Conservation (phyloP, 2,113 vertebrate genomes). For the Setophaga kirtlandii region DNA sequence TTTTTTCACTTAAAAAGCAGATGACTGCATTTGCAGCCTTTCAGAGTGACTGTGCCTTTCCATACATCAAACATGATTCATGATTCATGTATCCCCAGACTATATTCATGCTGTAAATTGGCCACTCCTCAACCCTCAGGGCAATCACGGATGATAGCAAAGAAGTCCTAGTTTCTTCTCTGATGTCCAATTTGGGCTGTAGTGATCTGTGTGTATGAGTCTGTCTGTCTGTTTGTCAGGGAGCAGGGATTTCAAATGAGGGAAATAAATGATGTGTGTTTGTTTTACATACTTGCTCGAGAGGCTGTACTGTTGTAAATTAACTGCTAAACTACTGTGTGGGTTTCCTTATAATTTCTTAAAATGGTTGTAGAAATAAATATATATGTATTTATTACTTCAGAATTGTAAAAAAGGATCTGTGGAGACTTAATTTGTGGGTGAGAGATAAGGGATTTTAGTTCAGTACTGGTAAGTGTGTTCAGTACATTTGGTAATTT, state of each 20-base stretch:
- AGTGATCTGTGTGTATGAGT: conserved; percentile 47
- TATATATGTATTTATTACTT: conserved; percentile 55
- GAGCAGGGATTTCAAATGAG: conserved; percentile 61
- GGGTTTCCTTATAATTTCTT: conserved; percentile 60
- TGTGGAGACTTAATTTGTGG: conserved; percentile 65
- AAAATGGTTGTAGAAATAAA: conserved; percentile 53
- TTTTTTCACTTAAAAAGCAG: conserved; percentile 40
- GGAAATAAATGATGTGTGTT: conserved; percentile 64
- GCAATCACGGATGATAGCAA: conserved; percentile 56
- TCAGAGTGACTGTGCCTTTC: conserved; percentile 50
- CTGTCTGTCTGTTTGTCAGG: conserved; percentile 53
- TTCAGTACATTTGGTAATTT: conserved; percentile 51
- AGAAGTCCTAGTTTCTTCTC: conserved; percentile 31
- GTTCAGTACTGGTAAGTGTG: conserved; percentile 51
- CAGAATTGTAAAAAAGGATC: conserved; percentile 43
- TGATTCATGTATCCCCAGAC: conserved; percentile 44
- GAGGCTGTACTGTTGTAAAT: conserved; percentile 55
- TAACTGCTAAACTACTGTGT: conserved; percentile 59
- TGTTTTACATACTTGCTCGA: conserved; percentile 60
- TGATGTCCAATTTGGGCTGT: conserved; percentile 54
- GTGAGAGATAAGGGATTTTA: conserved; percentile 44
- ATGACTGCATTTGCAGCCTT: conserved; percentile 61
- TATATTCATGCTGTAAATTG: conserved; percentile 50
- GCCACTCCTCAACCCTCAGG: conserved; percentile 47
- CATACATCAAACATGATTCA: conserved; percentile 44